Percentiles rank a stretch among this genome's conserved stretches.
Conservation (phyloP, 2,797 vertebrate species). For the Erethizon dorsatum region DNA sequence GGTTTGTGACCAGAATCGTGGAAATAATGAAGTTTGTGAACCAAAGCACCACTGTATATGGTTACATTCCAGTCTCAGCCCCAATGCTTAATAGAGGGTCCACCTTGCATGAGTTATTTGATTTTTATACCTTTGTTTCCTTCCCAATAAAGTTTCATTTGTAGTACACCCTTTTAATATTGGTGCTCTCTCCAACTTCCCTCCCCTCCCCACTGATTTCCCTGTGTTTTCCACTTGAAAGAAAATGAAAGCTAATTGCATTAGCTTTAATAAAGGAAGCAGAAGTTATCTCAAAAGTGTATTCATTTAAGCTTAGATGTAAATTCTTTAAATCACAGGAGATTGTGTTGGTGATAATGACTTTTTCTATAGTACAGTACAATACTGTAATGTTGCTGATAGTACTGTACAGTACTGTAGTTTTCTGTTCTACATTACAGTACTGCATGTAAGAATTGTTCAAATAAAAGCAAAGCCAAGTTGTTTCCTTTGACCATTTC, state of each 20-base stretch:
- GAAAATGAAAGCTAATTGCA: conserved; percentile 7
- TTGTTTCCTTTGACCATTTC: not conserved
- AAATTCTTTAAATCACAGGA: conserved; percentile 42
- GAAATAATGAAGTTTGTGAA: not conserved
- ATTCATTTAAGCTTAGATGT: not conserved
- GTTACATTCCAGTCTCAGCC: not conserved
- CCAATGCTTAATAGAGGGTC: not conserved
- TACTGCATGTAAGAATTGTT: not conserved
- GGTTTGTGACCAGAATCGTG: not conserved
- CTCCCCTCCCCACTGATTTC: not conserved
- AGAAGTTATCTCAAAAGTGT: not conserved
- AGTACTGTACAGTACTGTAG: not conserved
- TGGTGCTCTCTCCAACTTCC: not conserved
- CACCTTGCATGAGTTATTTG: not conserved
- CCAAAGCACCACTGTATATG: not conserved
- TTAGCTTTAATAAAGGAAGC: not conserved
- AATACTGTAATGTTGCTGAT: not conserved
- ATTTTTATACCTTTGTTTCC: not conserved
- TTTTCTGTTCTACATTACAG: not conserved
- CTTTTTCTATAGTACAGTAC: not conserved
- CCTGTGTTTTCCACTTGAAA: not conserved
- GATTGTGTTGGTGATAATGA: not conserved
- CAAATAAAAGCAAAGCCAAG: not conserved
- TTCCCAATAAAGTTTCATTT: not conserved
- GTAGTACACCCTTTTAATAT: not conserved